phyloP scores from a whole-genome alignment of 2,113 vertebrate genomes.

The Protobothrops mucrosquamatus region DNA sequence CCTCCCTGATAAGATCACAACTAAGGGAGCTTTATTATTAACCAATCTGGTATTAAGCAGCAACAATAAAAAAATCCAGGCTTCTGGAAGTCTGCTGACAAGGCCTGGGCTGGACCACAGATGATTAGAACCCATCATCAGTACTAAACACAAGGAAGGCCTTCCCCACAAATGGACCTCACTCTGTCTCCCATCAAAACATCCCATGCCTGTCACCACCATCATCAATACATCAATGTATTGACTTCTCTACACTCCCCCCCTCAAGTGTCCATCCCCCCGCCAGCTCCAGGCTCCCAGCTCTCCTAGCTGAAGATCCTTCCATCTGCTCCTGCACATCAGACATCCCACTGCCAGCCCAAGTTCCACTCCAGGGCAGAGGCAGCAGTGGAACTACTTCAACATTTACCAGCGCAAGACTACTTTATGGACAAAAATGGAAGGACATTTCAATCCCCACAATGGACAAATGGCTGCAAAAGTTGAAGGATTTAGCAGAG shows the following conservation, averaged over 20 bases:
- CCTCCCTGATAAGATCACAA: not conserved
- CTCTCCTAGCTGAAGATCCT: not conserved
- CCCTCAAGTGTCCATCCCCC: too few relatives aligned
- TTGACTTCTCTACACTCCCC: not conserved
- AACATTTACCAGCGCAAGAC: not conserved
- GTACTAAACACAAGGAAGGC: not conserved
- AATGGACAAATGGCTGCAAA: too few relatives aligned
- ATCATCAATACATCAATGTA: not conserved
- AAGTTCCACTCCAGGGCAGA: not conserved
- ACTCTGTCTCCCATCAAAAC: not conserved
- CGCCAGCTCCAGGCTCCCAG: not conserved
- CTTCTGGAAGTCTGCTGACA: not conserved
- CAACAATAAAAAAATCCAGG: not conserved
- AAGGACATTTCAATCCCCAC: too few relatives aligned
- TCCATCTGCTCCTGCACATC: not conserved
- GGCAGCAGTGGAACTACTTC: not conserved
- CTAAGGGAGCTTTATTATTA: not conserved
- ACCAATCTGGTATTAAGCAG: not conserved
- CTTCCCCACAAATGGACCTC: not conserved
- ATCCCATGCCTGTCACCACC: not conserved
- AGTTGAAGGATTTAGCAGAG: too few relatives aligned
- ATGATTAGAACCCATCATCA: not conserved
- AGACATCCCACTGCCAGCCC: not conserved
- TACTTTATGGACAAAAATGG: too few relatives aligned
- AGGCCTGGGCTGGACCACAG: not conserved